These are phyloP conservation scores for Tiphia femorata DNA, from an alignment of 2,888 invertebrate species.

Conservation along the genomic window DNA sequence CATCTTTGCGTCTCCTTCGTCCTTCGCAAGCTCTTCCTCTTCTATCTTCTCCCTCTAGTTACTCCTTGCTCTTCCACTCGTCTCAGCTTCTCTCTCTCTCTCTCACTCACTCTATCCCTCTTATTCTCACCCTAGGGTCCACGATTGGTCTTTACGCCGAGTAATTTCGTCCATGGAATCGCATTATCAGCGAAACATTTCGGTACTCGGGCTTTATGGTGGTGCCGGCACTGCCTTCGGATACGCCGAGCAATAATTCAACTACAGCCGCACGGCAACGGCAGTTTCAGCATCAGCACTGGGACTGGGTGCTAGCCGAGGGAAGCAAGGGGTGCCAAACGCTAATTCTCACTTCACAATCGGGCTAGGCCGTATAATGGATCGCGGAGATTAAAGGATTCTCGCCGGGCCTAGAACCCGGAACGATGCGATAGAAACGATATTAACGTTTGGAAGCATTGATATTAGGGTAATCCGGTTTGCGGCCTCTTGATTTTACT, in stretches of 20 bases:
- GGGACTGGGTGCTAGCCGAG: constrained; percentile 29
- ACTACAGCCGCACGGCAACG: constrained; percentile 29
- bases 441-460: too few relatives aligned
- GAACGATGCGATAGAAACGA: neutral
- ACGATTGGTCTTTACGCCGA: constrained; percentile 28
- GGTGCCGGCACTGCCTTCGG: constrained; percentile 17
- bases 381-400: constrained; percentile 50
- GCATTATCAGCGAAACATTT: constrained; percentile 56
- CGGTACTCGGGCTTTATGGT: constrained; percentile 27
- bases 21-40: neutral
- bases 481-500: too few relatives aligned
- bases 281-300: too few relatives aligned
- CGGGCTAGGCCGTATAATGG: constrained; percentile 45
- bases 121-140: neutral
- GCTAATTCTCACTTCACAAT: constrained; percentile 50
- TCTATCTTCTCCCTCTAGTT: neutral
- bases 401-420: constrained; percentile 1
- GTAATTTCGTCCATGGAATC: constrained; percentile 39
- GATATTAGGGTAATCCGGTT: too few relatives aligned
- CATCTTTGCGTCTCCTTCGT: neutral
- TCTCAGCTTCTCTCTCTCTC: neutral
- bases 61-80: neutral
- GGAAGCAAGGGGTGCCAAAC: too few relatives aligned
- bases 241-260: constrained; percentile 46
- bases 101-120: constrained; percentile 3